These are phyloP conservation scores for Calliopsis andreniformis DNA, from an alignment of 1,140 invertebrate species.

Conservation along the genomic window DNA sequence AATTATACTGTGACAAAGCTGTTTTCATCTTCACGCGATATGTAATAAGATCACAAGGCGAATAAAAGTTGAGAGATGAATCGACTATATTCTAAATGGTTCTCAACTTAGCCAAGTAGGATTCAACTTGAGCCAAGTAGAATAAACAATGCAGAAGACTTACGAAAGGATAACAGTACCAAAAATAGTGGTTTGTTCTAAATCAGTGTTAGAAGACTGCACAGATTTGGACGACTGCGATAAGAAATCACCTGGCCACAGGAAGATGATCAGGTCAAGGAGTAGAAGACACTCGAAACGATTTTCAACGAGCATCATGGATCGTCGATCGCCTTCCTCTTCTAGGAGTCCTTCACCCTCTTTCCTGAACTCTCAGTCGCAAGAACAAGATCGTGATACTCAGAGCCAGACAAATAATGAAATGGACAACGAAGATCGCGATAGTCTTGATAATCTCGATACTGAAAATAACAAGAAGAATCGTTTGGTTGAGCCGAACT, in stretches of 20 bases:
- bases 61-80: no score
- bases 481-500: no score
- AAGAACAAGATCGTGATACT: not conserved
- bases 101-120: no score
- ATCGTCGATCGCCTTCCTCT: conserved; percentile 71
- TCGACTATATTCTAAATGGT: no score
- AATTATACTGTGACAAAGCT: no score
- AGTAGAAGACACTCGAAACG: conserved; percentile 69
- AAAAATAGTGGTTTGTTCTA: conserved; percentile 41
- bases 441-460: no score
- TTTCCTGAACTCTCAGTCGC: not conserved
- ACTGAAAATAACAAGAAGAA: not conserved
- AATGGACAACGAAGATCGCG: not conserved
- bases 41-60: no score
- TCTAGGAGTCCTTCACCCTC: conserved; percentile 73
- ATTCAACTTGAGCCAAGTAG: no score
- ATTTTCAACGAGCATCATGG: conserved; percentile 54
- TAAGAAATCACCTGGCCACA: conserved; percentile 57
- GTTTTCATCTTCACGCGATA: no score
- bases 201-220: conserved; percentile 27
- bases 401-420: no score
- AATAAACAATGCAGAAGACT: conserved; percentile 32
- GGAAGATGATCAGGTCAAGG: conserved; percentile 67
- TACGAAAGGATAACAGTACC: conserved; percentile 43
- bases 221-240: conserved; percentile 63